These are phyloP conservation scores for Pristionchus entomophagus DNA, from an alignment of 2,888 invertebrate genomes.

Conservation along the genomic window DNA sequence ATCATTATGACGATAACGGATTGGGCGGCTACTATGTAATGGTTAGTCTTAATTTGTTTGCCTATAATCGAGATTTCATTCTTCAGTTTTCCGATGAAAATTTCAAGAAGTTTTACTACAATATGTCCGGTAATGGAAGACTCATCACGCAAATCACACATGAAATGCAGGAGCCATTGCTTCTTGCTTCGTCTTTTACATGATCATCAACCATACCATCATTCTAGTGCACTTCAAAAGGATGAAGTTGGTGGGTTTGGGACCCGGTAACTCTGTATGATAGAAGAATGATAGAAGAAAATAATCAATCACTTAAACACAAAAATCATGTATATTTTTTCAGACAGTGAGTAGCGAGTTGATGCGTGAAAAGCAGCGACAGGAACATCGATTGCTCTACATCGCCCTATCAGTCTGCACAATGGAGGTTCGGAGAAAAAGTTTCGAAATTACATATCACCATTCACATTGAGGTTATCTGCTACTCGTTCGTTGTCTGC, in stretches of 20 bases:
- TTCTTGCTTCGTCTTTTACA: not conserved
- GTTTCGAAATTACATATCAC: not conserved
- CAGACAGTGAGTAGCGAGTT: conserved; percentile 21
- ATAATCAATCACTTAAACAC: no score
- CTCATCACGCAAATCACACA: no score
- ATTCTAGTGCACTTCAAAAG: conserved; percentile 9
- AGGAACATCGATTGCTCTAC: conserved; percentile 21
- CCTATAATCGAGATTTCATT: not conserved
- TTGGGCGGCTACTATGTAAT: not conserved
- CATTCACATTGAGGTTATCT: not conserved
- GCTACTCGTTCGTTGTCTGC: not conserved
- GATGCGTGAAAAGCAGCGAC: not conserved
- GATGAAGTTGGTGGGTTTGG: conserved; percentile 1
- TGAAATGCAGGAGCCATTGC: not conserved
- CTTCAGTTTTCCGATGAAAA: not conserved
- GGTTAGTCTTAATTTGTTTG: not conserved
- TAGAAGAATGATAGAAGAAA: no score
- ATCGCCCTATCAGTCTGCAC: conserved; percentile 1
- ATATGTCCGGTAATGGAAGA: conserved; percentile 16
- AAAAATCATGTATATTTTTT: no score
- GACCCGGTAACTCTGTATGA: no score
- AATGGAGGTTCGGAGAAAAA: conserved; percentile 1
- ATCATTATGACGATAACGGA: conserved; percentile 11
- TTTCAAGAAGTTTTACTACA: conserved; percentile 19
- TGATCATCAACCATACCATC: not conserved